Conservation (phyloP, 92 coral and sea anemone species). For the Micromussa lordhowensis region DNA sequence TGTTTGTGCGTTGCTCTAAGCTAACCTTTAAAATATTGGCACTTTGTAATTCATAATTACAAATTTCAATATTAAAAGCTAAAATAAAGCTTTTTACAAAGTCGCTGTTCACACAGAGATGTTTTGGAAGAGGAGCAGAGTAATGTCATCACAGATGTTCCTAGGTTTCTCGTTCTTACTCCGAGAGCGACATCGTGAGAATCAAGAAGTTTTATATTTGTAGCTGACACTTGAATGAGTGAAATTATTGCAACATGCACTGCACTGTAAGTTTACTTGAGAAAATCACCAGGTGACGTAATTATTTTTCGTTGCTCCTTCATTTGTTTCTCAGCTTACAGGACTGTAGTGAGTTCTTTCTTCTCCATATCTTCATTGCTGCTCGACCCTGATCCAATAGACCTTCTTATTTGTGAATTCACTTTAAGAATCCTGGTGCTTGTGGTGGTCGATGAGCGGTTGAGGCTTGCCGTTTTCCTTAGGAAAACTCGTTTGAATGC, state of each 20-base stretch:
- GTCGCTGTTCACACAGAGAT: too few species aligned
- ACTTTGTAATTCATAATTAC: too few species aligned
- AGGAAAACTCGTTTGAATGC: constrained; percentile 29
- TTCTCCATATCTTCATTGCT: neutral
- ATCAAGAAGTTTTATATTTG: too few species aligned
- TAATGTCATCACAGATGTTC: too few species aligned
- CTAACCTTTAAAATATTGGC: too few species aligned
- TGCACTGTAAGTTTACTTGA: neutral
- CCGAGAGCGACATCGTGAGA: too few species aligned
- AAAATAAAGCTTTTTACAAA: too few species aligned
- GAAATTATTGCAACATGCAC: neutral
- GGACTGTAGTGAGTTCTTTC: neutral
- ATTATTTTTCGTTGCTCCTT: neutral
- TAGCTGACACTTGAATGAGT: neutral
- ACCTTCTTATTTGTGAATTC: neutral
- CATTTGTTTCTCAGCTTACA: neutral
- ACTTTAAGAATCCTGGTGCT: neutral
- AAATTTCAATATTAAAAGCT: too few species aligned
- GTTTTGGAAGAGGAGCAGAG: too few species aligned
- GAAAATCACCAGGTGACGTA: neutral
- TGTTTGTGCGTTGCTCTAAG: too few species aligned
- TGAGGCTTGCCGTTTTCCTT: neutral
- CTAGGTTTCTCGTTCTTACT: too few species aligned
- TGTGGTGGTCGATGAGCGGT: neutral
- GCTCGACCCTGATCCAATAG: neutral